A percentile compares a stretch with the other conserved stretches of the same genome.
phyloP scores from a whole-genome alignment of 2,113 vertebrate genomes.

The Dolichotis patagonum region DNA sequence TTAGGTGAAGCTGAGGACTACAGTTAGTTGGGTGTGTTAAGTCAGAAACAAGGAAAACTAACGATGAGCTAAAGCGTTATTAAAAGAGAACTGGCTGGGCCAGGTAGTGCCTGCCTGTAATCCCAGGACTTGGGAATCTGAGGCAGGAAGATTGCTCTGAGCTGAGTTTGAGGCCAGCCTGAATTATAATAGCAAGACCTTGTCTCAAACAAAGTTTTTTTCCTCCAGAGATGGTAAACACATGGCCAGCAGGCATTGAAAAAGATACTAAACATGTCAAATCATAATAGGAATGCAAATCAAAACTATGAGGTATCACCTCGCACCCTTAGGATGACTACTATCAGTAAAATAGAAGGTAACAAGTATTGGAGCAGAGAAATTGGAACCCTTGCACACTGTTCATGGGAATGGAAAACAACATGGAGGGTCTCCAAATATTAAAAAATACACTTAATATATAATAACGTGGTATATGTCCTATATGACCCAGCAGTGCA shows the following conservation, averaged over 20 bases:
- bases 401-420: neutral
- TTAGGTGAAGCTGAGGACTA: neutral
- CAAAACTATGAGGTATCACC: neutral
- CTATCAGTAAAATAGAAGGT: neutral
- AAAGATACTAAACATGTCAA: neutral
- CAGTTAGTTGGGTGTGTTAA: neutral
- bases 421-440: neutral
- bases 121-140: neutral
- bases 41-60: neutral
- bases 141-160: neutral
- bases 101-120: neutral
- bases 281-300: neutral
- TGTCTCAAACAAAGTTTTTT: neutral
- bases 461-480: neutral
- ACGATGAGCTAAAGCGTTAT: neutral
- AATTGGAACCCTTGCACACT: neutral
- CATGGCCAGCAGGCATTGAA: neutral
- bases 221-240: neutral
- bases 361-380: neutral
- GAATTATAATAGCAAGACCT: neutral
- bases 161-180: neutral
- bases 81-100: neutral
- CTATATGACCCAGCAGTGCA: neutral
- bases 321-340: neutral
- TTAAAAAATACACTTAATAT: neutral